Conservation (phyloP, 2,113 vertebrate species). For the Gopherus evgoodei region DNA sequence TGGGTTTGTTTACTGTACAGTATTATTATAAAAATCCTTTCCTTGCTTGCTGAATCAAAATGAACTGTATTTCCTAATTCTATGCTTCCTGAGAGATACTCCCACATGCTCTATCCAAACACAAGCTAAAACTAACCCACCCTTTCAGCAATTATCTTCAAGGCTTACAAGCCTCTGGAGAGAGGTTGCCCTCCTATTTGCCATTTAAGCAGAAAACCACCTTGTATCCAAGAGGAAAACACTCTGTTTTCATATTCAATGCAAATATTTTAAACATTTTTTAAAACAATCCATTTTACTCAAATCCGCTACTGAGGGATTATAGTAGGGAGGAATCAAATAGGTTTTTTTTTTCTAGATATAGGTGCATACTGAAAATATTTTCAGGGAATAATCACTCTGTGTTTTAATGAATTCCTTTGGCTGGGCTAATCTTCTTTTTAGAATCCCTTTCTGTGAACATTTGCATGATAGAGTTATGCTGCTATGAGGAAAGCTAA, state of each 20-base stretch:
- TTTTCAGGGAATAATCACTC: background rate
- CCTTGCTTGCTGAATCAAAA: constrained; percentile 52
- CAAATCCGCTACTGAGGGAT: background rate
- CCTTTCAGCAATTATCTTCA: constrained; percentile 33
- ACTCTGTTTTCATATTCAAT: background rate
- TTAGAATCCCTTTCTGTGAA: background rate
- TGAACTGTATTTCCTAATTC: constrained; percentile 51
- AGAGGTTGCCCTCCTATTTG: constrained; percentile 9
- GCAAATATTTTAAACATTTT: background rate
- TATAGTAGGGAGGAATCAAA: background rate
- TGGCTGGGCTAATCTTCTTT: background rate
- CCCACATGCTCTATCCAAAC: constrained; percentile 28
- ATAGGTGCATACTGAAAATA: background rate
- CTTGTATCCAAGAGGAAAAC: background rate
- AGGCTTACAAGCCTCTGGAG: constrained; percentile 14
- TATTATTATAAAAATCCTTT: constrained; percentile 59
- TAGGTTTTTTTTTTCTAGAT: background rate
- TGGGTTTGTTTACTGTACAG: constrained; percentile 17
- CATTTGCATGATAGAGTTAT: background rate
- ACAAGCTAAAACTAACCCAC: constrained; percentile 24
- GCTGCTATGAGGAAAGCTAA: background rate
- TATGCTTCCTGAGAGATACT: constrained; percentile 48
- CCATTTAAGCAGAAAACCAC: constrained; percentile 15
- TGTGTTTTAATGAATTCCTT: background rate
- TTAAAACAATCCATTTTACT: background rate